Percentiles rank a stretch among this genome's conserved stretches.
These are phyloP conservation scores for Leptopterna dolabrata DNA, from an alignment of 2,888 invertebrate genomes.

Conservation along the genomic window DNA sequence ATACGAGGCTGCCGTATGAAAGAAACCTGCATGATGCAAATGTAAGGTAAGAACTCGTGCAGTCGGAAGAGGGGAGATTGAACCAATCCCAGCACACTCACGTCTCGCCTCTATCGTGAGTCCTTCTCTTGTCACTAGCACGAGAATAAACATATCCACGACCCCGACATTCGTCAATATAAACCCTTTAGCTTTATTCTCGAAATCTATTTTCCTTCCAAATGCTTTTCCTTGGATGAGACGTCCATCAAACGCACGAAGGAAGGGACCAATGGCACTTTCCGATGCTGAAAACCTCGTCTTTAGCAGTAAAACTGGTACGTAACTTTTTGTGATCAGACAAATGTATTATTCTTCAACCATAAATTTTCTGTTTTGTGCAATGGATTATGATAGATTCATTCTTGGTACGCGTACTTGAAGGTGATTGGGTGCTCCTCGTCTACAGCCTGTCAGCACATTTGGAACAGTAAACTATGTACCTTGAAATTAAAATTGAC, in stretches of 20 bases:
- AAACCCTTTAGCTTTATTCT: background rate
- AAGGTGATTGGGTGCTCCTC: no score
- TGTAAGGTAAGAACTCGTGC: background rate
- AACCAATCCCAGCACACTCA: slow-evolving; percentile 4
- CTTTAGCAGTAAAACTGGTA: no score
- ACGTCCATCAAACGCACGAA: background rate
- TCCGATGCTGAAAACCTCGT: no score
- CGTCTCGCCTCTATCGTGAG: background rate
- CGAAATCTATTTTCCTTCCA: background rate
- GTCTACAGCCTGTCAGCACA: no score
- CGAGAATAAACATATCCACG: background rate
- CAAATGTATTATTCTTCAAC: no score
- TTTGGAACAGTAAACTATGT: no score
- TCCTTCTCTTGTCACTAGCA: background rate
- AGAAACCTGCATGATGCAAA: background rate
- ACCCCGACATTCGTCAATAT: background rate
- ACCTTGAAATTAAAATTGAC: no score
- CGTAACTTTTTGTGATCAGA: no score
- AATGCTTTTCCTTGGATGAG: background rate
- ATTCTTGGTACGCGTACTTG: no score
- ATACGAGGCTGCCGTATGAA: background rate
- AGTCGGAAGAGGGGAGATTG: background rate
- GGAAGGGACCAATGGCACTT: no score
- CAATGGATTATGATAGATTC: no score
- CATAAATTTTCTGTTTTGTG: no score